Evolutionary conservation across 2,888 invertebrate species (phyloP), one percentile per base, ranked within the genome.

Genomic region (Junonia oenone): DNA sequence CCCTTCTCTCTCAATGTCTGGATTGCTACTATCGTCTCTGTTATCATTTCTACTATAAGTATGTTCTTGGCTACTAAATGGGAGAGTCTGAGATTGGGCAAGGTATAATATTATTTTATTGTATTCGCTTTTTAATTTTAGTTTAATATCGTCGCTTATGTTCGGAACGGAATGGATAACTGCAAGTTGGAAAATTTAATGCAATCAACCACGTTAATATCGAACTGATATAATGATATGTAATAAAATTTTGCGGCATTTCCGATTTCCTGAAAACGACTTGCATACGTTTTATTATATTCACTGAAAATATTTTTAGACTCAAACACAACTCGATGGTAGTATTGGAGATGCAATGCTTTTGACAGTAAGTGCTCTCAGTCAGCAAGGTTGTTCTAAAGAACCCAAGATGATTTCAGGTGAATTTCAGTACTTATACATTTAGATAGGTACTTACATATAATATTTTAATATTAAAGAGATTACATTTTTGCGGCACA

Each of bases 1-100:
- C 93, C 94, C 0, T 94, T 94, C 71, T 84, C 91, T 1, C 73
- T 69, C 0, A 73, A 77, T 1, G 93, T 94, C 1, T 94, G 94
- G 94, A 65, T 91, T 3, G 88, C 91, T 0, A 78, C 87, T 17
- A 78, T 81, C 0, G 66, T 83, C 0, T 78, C 92, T 45, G 70
- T 91, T 0, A 47, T 76, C 0, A 45, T 90, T 1, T 80, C 85
- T 1, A 76, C 78, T 0, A 56, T 66, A 0, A 68, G 84, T 0
- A 68, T 92, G 15, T 84, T 71, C 38, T 37, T 84, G 0, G 83
- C 89, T 5, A 76, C 83, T n/a, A 74, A 69, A 29, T 85, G 74
- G 77, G 90, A 89, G 54, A 51, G 37, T 22, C 54, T 59, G 14
- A 67, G 59, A 2, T 22, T 71, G 14, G 67, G 55, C 26, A 68